Evolutionary conservation across 2,797 vertebrate genomes (phyloP).

Genomic region (Urocyon cinereoargenteus): DNA sequence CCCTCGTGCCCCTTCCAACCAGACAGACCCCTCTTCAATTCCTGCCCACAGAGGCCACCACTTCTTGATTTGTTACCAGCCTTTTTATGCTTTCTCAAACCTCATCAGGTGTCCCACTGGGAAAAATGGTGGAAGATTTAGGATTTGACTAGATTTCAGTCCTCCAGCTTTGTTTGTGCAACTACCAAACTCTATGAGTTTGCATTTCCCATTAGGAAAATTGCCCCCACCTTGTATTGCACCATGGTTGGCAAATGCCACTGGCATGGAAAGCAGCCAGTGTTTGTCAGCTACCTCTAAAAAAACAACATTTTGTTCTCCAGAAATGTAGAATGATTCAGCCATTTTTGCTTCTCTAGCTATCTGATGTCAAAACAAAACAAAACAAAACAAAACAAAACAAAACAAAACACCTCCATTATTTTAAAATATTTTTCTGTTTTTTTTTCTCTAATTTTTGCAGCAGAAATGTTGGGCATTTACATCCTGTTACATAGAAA

Average conservation of each 20-base stretch:
- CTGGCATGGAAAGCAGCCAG: neutral
- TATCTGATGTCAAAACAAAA: constrained; percentile 12
- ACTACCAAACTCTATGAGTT: neutral
- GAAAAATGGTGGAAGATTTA: neutral
- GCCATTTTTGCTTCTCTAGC: neutral
- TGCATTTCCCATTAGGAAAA: neutral
- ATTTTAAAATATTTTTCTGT: neutral
- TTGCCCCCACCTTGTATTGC: neutral
- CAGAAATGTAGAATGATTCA: neutral
- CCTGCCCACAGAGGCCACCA: neutral
- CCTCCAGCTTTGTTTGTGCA: neutral
- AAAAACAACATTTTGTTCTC: neutral
- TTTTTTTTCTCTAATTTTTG: neutral
- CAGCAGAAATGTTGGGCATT: neutral
- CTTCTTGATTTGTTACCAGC: neutral
- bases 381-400: too few relatives aligned
- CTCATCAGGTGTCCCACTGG: neutral
- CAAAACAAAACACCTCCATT: neutral
- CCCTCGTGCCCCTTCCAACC: neutral
- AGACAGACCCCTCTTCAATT: neutral
- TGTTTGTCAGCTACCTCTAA: neutral
- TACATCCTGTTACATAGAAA: neutral
- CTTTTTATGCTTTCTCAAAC: neutral
- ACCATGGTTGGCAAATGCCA: neutral
- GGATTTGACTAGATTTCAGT: neutral